Evolutionary conservation across 2,113 vertebrate species (phyloP).

Genomic region (Hystrix brachyura): DNA sequence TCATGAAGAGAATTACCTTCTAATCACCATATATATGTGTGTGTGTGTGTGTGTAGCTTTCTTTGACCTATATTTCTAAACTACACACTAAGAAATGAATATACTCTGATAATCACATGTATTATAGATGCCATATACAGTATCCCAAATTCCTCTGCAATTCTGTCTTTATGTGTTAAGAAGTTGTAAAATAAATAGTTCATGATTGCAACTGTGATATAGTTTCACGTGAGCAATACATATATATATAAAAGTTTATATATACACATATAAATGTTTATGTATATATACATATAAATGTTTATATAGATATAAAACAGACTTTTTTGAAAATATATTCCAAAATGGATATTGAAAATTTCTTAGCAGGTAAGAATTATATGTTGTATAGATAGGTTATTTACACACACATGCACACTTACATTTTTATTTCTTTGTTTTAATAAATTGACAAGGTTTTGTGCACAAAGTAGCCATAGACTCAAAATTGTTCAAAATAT

Average conservation of each 20-base stretch:
- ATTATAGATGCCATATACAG: not conserved
- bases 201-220: not conserved
- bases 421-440: not conserved
- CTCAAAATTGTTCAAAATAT: not conserved
- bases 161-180: not conserved
- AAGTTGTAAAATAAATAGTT: not conserved
- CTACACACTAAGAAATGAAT: not conserved
- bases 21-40: not conserved
- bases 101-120: not conserved
- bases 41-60: not conserved
- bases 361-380: not conserved
- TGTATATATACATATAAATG: too few species aligned
- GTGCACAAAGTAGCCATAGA: not conserved
- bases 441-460: not conserved
- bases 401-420: accelerated
- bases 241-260: not conserved
- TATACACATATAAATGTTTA: too few species aligned
- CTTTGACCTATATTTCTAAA: not conserved
- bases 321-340: not conserved
- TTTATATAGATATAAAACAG: not conserved
- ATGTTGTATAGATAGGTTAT: not conserved
- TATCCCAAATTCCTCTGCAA: not conserved
- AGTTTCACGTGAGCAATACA: not conserved
- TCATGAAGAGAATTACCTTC: not conserved
- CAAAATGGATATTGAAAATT: not conserved